Evolutionary conservation across 2,888 invertebrate species (phyloP).

Genomic region (Lathronympha strigana): DNA sequence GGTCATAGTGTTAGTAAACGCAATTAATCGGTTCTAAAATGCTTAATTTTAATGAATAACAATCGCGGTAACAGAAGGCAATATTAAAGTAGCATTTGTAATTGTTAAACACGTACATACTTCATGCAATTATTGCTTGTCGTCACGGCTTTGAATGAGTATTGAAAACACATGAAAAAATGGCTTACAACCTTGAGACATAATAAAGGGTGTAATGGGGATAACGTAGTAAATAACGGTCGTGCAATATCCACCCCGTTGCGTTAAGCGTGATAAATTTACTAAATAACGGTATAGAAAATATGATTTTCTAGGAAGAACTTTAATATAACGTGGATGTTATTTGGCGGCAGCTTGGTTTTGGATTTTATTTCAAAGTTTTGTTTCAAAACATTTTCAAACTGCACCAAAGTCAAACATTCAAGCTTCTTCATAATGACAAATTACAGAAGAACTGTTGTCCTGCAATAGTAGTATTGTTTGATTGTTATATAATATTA

Average conservation of each 20-base stretch:
- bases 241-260: conserved; percentile 28
- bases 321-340: conserved; percentile 13
- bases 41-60: too few relatives aligned
- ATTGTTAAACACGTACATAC: too few relatives aligned
- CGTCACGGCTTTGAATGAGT: not conserved
- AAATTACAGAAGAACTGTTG: too few relatives aligned
- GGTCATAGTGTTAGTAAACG: too few relatives aligned
- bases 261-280: conserved; percentile 31
- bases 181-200: conserved; percentile 12
- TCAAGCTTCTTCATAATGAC: too few relatives aligned
- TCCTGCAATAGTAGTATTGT: too few relatives aligned
- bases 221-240: conserved; percentile 28
- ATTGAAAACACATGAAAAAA: conserved; percentile 11
- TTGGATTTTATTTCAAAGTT: not conserved
- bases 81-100: too few relatives aligned
- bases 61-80: too few relatives aligned
- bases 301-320: conserved; percentile 16
- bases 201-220: conserved; percentile 23
- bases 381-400: not conserved
- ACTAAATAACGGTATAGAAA: conserved; percentile 18
- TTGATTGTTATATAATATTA: too few relatives aligned
- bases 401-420: too few relatives aligned
- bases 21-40: too few relatives aligned
- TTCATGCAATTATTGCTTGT: not conserved
- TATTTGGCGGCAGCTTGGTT: not conserved